Evolutionary conservation across 2,888 invertebrate genomes (phyloP), one percentile per base, ranked within the genome.

Genomic region (Xanthia icteritia): DNA sequence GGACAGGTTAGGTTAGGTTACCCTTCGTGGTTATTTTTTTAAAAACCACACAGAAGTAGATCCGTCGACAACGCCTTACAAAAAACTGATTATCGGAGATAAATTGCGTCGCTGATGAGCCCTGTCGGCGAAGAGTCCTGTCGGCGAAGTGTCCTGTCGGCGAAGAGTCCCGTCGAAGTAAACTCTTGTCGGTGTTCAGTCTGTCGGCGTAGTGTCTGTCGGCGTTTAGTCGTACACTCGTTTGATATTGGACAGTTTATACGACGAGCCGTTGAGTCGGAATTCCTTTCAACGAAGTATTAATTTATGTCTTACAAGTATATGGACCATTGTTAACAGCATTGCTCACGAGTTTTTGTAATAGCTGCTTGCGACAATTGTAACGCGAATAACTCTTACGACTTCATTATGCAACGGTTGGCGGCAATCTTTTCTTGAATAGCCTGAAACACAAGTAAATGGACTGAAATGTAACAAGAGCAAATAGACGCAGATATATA

Each of bases 281-380:
- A 45, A 71, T 39, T 84, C 76, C 81, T 81, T 86, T 82, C 70
- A 87, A 85, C 71, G 69, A 77, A 85, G 81, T 86, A n/a, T n/a
- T n/a, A 86, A 89, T 87, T 88, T 85, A 83, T 82, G 78, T 78
- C 54, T 79, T 72, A 63, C 80, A 64, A 82, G 73, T 73, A 73
- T 36, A 48, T 61, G 63, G 23, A 65, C 58, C 42, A 61, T 79
- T 83, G 76, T 79, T 73, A 79, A n/a, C 20, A 42, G 61, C 54
- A 74, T 65, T 58, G 48, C 64, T 79, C 27, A 58, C 45, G 13
- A 75, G 73, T 74, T 84, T 77, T 77, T 81, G 68, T 74, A 51
- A 51, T 64, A 70, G 54, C 48, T 31, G 31, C 27, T 76, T 72
- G 60, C 71, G 27, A 36, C 54, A 63, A 64, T 72, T 76, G 67